phyloP scores from a whole-genome alignment of 2,888 invertebrate species.

The Spodoptera exigua region DNA sequence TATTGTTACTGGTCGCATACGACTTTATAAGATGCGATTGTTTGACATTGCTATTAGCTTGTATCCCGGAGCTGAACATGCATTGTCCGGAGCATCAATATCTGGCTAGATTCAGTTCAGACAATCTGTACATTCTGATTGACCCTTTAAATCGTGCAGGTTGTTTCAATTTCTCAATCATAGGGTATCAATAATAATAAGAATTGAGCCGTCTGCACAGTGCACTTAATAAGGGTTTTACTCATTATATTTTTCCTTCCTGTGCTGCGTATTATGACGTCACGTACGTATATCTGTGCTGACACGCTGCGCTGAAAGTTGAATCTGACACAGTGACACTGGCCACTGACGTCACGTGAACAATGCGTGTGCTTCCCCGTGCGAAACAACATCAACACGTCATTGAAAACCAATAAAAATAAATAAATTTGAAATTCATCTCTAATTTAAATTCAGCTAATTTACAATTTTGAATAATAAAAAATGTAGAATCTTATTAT shows the following conservation, averaged over 20 bases:
- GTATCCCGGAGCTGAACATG: slow-evolving; percentile 12
- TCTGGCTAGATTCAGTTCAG: slow-evolving; percentile 23
- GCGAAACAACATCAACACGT: not conserved
- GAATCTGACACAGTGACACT: slow-evolving; percentile 13
- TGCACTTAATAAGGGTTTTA: too few relatives aligned
- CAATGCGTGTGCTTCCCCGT: not conserved
- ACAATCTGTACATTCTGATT: slow-evolving; percentile 10
- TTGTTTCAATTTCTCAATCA: not conserved
- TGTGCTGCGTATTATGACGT: not conserved
- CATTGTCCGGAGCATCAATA: too few relatives aligned
- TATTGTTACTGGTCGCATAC: slow-evolving; percentile 40
- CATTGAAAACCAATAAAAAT: too few relatives aligned
- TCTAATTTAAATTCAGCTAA: too few relatives aligned
- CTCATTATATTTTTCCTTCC: too few relatives aligned
- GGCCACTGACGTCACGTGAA: slow-evolving; percentile 17
- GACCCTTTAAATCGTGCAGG: not conserved
- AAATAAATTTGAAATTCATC: too few relatives aligned
- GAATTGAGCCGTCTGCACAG: too few relatives aligned
- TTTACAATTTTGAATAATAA: too few relatives aligned
- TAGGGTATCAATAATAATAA: too few relatives aligned
- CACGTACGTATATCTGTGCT: slow-evolving; percentile 9
- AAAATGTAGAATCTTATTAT: too few relatives aligned
- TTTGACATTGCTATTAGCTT: slow-evolving; percentile 40
- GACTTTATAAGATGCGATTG: slow-evolving; percentile 46
- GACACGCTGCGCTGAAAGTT: slow-evolving; percentile 4